Evolutionary conservation across 2,797 vertebrate genomes (phyloP).

Genomic region (Lophius americanus): DNA sequence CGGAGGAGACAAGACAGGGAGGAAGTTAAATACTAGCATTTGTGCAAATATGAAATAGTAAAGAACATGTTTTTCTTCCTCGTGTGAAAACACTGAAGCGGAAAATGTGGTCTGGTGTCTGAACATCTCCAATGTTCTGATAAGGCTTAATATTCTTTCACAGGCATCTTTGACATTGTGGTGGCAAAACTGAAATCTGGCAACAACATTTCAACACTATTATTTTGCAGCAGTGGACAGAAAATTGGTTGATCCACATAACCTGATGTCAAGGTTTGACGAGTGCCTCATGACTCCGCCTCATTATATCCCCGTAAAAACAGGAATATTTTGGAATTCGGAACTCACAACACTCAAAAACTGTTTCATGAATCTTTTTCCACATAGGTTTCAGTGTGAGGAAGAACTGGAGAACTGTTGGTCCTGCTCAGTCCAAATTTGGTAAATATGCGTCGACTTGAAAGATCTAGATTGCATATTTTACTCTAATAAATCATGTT

Average conservation of each 20-base stretch:
- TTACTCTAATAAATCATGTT: too few relatives aligned
- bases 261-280: conserved; percentile 5
- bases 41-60: conserved; percentile 1
- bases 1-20: not conserved
- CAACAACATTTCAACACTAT: not conserved
- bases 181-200: conserved; percentile 1
- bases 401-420: too few relatives aligned
- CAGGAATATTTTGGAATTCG: too few relatives aligned
- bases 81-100: not conserved
- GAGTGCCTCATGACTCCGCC: conserved; percentile 16
- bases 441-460: too few relatives aligned
- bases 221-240: not conserved
- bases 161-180: not conserved
- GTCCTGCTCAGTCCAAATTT: too few relatives aligned
- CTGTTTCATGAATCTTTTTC: too few relatives aligned
- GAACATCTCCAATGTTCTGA: too few relatives aligned
- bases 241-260: not conserved
- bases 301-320: too few relatives aligned
- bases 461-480: too few relatives aligned
- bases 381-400: too few relatives aligned
- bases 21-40: not conserved
- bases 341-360: too few relatives aligned
- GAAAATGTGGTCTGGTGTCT: not conserved
- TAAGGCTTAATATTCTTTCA: too few relatives aligned
- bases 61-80: not conserved